phyloP scores from a whole-genome alignment of 2,113 vertebrate species.

The Chaenocephalus aceratus region DNA sequence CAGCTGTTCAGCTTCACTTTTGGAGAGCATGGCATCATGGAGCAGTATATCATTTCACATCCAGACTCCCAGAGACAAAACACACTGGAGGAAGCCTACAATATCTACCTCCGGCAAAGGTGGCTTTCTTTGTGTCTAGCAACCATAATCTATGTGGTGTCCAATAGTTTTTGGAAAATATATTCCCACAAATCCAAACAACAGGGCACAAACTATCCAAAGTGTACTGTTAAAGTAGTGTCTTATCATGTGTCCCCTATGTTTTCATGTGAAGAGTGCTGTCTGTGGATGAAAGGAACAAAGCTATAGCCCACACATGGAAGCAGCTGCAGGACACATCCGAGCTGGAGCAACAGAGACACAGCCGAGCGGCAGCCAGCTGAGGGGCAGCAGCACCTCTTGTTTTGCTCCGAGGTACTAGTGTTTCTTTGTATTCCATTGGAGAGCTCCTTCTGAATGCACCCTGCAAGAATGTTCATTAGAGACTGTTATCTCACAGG shows the following conservation, averaged over 20 bases:
- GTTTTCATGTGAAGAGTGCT: conserved; percentile 62
- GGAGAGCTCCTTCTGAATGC: background rate
- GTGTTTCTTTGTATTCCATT: background rate
- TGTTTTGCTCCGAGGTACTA: background rate
- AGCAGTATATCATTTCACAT: conserved; percentile 29
- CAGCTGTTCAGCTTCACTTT: conserved; percentile 72
- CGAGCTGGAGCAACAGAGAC: background rate
- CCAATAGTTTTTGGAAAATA: background rate
- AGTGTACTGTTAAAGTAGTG: background rate
- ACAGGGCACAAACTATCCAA: background rate
- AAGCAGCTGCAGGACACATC: conserved; percentile 42
- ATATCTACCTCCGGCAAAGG: conserved; percentile 76
- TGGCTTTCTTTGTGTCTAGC: conserved; percentile 23
- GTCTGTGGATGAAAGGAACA: conserved; percentile 64
- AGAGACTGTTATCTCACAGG: background rate
- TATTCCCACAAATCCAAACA: background rate
- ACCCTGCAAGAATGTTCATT: background rate
- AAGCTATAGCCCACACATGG: conserved; percentile 60
- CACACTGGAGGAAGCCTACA: conserved; percentile 59
- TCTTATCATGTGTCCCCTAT: conserved; percentile 10
- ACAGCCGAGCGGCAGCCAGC: conserved; percentile 1
- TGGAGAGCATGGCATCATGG: conserved; percentile 44
- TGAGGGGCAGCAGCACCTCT: background rate
- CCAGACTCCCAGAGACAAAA: conserved; percentile 19
- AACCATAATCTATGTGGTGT: background rate